These are phyloP conservation scores for Salpingus planirostris DNA, from an alignment of 2,888 invertebrate species.

Conservation along the genomic window DNA sequence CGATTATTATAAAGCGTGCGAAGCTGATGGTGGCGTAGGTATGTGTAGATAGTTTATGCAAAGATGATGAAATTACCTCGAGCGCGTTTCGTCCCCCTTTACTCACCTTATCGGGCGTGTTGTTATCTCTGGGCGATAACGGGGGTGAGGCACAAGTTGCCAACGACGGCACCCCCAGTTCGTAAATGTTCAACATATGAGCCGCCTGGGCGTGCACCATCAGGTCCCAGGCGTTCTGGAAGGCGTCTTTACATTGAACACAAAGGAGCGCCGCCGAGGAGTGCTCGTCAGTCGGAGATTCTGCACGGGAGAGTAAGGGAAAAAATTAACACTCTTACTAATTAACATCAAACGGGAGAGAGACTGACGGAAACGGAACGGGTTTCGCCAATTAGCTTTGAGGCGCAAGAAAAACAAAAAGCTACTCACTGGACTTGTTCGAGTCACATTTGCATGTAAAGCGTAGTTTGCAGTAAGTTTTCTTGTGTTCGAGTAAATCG, in stretches of 20 bases:
- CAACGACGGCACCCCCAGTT: constrained; percentile 44
- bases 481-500: constrained; percentile 64
- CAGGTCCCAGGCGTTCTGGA: constrained; percentile 58
- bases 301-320: no score
- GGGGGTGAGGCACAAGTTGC: constrained; percentile 36
- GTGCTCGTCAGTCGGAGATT: constrained; percentile 34
- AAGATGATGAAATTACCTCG: no score
- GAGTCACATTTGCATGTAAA: constrained; percentile 61
- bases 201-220: constrained; percentile 62
- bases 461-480: constrained; percentile 59
- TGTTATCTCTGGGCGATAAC: constrained; percentile 35
- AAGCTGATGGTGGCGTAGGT: neutral
- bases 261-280: constrained; percentile 49
- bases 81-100: no score
- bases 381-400: neutral
- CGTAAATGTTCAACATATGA: constrained; percentile 60
- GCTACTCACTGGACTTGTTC: constrained; percentile 47
- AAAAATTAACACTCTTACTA: neutral
- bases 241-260: constrained; percentile 58
- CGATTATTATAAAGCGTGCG: no score
- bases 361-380: neutral
- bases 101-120: constrained; percentile 38
- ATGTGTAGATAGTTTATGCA: no score
- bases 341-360: neutral
- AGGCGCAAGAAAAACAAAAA: constrained; percentile 11